Evolutionary conservation across 2,888 invertebrate species (phyloP).

Genomic region (Pristionchus fissidentatus): DNA sequence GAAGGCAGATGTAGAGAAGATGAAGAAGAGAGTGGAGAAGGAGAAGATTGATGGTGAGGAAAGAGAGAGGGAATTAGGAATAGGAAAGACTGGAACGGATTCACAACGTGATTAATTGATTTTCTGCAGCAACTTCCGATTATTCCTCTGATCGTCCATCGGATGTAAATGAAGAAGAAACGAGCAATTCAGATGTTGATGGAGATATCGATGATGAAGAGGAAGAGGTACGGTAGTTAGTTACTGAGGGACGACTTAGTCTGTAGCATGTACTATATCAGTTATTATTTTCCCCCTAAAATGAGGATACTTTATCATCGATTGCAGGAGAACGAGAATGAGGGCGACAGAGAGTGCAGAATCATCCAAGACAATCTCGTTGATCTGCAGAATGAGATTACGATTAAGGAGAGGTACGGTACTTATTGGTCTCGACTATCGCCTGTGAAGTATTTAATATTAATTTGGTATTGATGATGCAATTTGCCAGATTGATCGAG

Average conservation of each 20-base stretch:
- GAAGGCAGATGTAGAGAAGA: slow-evolving; percentile 61
- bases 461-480: background rate
- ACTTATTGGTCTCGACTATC: background rate
- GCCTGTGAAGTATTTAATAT: background rate
- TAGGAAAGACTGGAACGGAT: background rate
- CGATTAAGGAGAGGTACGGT: slow-evolving; percentile 87
- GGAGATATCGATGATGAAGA: slow-evolving; percentile 54
- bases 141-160: slow-evolving; percentile 56
- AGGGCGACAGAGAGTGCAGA: slow-evolving; percentile 27
- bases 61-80: too few relatives aligned
- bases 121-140: slow-evolving; percentile 56
- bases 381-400: slow-evolving; percentile 91
- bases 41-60: slow-evolving; percentile 4
- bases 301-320: background rate
- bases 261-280: too few relatives aligned
- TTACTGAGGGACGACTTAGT: background rate
- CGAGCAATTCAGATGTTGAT: slow-evolving; percentile 67
- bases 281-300: background rate
- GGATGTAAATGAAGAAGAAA: slow-evolving; percentile 57
- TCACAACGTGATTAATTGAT: background rate
- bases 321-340: slow-evolving; percentile 26
- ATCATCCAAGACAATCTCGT: slow-evolving; percentile 85
- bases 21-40: slow-evolving; percentile 60
- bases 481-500: slow-evolving; percentile 83
- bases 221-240: slow-evolving; percentile 60